Evolutionary conservation across 2,113 vertebrate species (phyloP).

Genomic region (Spea bombifrons): DNA sequence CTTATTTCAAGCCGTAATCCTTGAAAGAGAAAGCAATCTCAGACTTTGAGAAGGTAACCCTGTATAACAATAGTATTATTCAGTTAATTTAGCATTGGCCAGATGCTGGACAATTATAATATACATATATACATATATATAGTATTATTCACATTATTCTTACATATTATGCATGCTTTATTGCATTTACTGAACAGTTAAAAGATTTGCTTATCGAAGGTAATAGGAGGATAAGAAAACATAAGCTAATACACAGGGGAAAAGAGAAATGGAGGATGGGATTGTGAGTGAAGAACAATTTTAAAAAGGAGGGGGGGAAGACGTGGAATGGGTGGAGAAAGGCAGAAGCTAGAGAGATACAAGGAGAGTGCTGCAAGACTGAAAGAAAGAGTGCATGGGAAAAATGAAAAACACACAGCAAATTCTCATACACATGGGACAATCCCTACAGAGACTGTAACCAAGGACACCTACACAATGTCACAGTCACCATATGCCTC

Average conservation of each 20-base stretch:
- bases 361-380: constrained; percentile 18
- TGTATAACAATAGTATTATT: constrained; percentile 24
- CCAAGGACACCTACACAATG: constrained; percentile 44
- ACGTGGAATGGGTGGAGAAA: neutral
- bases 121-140: too few species aligned
- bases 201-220: constrained; percentile 46
- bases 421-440: constrained; percentile 36
- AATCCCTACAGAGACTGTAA: constrained; percentile 28
- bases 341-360: neutral
- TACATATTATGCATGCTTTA: neutral
- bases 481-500: constrained; percentile 41
- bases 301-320: neutral
- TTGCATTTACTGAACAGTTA: constrained; percentile 32
- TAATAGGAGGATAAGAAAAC: constrained; percentile 30
- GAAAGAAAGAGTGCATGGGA: constrained; percentile 24
- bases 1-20: too few species aligned
- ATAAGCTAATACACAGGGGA: constrained; percentile 22
- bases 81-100: neutral
- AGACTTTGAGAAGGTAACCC: constrained; percentile 11
- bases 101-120: too few species aligned
- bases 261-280: constrained; percentile 14
- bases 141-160: too few species aligned
- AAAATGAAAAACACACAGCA: constrained; percentile 28
- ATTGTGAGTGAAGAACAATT: constrained; percentile 1
- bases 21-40: neutral